phyloP scores from a whole-genome alignment of 2,797 vertebrate species.

The Crenuchus spilurus region DNA sequence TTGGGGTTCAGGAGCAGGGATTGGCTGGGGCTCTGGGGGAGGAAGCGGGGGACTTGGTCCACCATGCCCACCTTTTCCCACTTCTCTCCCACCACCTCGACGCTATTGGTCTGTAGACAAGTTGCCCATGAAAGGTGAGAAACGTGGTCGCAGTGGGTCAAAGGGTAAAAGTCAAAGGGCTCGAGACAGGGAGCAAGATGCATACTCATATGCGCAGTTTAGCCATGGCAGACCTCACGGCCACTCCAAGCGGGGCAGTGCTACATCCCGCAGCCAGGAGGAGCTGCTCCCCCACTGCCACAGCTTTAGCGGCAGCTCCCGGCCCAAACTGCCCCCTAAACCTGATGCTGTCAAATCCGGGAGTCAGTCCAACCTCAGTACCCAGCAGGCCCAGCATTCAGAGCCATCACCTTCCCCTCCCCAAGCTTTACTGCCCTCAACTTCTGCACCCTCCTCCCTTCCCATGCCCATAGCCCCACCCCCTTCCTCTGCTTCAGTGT shows the following conservation, averaged over 20 bases:
- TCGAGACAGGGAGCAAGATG: conserved; percentile 63
- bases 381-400: conserved; percentile 64
- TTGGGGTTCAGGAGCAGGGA: conserved; percentile 77
- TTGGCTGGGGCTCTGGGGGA: conserved; percentile 78
- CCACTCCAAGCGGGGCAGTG: conserved; percentile 73
- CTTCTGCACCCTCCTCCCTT: conserved; percentile 76
- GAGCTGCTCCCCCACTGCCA: conserved; percentile 83
- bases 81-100: conserved; percentile 78
- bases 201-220: conserved; percentile 78
- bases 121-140: conserved; percentile 81
- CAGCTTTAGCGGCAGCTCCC: conserved; percentile 78
- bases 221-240: conserved; percentile 74
- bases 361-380: conserved; percentile 83
- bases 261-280: conserved; percentile 80
- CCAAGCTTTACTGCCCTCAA: conserved; percentile 69
- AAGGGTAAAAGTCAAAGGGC: conserved; percentile 64
- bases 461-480: conserved; percentile 81
- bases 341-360: conserved; percentile 78
- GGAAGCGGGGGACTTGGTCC: conserved; percentile 77
- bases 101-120: conserved; percentile 95
- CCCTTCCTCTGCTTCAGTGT: conserved; percentile 76
- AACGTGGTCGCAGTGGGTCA: conserved; percentile 51
- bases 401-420: conserved; percentile 75
- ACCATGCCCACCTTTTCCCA: conserved; percentile 74
- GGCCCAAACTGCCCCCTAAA: conserved; percentile 76